A percentile compares a stretch with the other conserved stretches of the same genome.
Evolutionary conservation across 2,797 vertebrate species (phyloP).

Genomic region (Uromys caudimaculatus): DNA sequence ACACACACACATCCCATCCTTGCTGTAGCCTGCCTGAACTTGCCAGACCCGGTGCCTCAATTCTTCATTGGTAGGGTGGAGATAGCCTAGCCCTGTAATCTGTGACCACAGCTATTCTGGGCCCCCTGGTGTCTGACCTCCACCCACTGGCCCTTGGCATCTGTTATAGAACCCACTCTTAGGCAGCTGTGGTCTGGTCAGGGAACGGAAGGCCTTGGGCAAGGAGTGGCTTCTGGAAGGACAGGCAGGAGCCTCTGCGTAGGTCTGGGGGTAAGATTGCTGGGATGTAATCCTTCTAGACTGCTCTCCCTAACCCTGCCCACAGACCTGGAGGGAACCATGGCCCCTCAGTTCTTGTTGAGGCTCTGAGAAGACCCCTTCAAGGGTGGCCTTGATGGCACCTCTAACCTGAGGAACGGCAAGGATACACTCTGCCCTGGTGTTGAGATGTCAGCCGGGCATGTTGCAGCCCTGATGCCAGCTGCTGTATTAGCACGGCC

Average conservation of each 20-base stretch:
- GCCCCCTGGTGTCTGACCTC: background rate
- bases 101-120: conserved; percentile 54
- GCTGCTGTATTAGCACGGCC: background rate
- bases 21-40: background rate
- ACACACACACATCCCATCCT: background rate
- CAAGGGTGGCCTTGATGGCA: background rate
- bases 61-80: background rate
- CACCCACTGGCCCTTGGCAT: background rate
- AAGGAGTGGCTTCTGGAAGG: background rate
- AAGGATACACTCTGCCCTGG: accelerated
- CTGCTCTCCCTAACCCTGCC: background rate
- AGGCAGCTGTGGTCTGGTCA: conserved; percentile 37
- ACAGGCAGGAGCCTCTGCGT: background rate
- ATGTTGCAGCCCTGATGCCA: too few species aligned
- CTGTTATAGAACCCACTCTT: background rate
- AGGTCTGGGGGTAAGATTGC: background rate
- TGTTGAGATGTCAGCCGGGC: too few species aligned
- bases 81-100: conserved; percentile 50
- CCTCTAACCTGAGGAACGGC: background rate
- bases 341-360: background rate
- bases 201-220: background rate
- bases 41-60: accelerated
- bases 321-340: background rate
- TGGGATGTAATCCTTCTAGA: background rate
- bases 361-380: accelerated